A percentile compares a stretch with the other conserved stretches of the same genome.
These are phyloP conservation scores for Diarsia brunnea DNA, from an alignment of 2,888 invertebrate genomes.

Conservation along the genomic window DNA sequence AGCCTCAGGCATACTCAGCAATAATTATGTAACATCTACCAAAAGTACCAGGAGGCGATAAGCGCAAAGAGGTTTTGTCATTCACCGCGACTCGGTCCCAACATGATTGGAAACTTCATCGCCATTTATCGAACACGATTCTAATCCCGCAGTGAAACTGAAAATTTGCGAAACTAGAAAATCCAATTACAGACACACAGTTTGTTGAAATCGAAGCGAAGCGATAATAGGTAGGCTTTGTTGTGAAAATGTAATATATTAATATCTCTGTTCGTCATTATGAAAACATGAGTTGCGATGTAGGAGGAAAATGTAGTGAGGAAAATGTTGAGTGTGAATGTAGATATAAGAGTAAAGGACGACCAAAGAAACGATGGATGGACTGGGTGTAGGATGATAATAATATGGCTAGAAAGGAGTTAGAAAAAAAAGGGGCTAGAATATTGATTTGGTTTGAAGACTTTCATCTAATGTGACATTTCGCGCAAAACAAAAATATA, in stretches of 20 bases:
- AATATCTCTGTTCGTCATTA: not conserved
- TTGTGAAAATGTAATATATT: slow-evolving; percentile 1
- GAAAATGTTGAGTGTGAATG: no score
- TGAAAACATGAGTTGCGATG: not conserved
- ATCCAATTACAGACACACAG: slow-evolving; percentile 47
- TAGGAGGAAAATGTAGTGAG: no score
- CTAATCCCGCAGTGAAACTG: slow-evolving; percentile 55
- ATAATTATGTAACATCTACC: not conserved
- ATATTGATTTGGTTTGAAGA: not conserved
- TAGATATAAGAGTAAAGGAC: no score
- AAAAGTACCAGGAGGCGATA: slow-evolving; percentile 39
- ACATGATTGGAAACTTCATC: slow-evolving; percentile 57
- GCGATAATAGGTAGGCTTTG: slow-evolving; percentile 27
- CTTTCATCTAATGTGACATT: no score
- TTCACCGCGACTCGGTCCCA: slow-evolving; percentile 7
- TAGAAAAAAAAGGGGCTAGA: no score
- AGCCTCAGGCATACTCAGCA: not conserved
- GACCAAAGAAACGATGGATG: no score
- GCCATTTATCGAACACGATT: slow-evolving; percentile 54
- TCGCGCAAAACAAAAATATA: not conserved
- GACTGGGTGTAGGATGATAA: no score
- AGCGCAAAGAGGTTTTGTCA: slow-evolving; percentile 28
- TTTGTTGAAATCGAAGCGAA: slow-evolving; percentile 31
- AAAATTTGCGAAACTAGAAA: slow-evolving; percentile 56
- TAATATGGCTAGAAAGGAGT: no score